Evolutionary conservation across 2,888 invertebrate species (phyloP).

Genomic region (Himalopsyche japonica): DNA sequence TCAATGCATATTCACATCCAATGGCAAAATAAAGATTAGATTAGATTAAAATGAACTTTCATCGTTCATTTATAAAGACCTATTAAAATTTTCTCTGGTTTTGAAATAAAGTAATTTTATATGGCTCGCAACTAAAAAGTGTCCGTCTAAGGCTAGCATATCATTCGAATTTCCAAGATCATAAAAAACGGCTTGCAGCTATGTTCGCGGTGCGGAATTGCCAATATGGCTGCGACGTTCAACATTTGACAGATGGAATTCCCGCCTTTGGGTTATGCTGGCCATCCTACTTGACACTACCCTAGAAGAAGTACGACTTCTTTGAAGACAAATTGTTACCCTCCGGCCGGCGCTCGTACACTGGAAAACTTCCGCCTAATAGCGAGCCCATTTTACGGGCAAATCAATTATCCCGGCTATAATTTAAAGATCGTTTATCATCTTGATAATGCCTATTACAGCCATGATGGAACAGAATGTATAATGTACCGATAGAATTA

Average conservation of each 20-base stretch:
- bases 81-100: no score
- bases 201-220: neutral
- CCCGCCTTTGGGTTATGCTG: slow-evolving; percentile 15
- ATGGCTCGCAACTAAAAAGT: no score
- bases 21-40: no score
- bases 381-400: slow-evolving; percentile 8
- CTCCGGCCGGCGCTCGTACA: slow-evolving; percentile 1
- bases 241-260: slow-evolving; percentile 6
- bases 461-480: neutral
- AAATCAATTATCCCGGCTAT: slow-evolving; percentile 21
- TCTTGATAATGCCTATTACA: neutral
- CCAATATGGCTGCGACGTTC: neutral
- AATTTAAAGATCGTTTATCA: slow-evolving; percentile 24
- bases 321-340: slow-evolving; percentile 23
- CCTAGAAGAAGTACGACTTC: neutral
- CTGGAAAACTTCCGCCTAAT: slow-evolving; percentile 13
- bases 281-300: slow-evolving; percentile 2
- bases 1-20: no score
- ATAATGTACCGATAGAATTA: neutral
- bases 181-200: neutral
- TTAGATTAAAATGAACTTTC: no score
- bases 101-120: no score
- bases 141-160: no score
- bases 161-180: no score
- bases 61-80: no score